Evolutionary conservation across 2,113 vertebrate genomes (phyloP), one percentile per base, ranked within the genome.

Genomic region (Hipposideros armiger): DNA sequence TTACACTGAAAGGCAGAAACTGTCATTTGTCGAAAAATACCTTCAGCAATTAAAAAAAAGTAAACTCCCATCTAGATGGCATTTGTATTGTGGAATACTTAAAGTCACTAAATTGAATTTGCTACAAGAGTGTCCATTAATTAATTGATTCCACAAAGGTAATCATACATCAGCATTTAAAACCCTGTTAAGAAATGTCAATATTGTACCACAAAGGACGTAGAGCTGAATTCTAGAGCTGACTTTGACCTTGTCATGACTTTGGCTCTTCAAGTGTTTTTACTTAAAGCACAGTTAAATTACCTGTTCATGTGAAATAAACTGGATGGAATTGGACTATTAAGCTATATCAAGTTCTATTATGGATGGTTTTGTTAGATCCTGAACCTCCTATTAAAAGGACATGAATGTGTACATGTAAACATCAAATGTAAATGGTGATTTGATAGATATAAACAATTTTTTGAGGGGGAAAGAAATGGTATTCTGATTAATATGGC

Each of bases 381-480:
- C 87, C 28, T 67, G 17, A 45, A 70, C 58, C 52, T 93, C 93
- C 67, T 88, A 8, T 81, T 85, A 76, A 80, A 86, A 77, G 74
- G 45, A 91, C 10, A 36, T 80, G n/a, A 87, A 64, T 76, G 13
- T 81, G 20, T 64, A 78, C 67, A 74, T 5, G 20, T 50, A 62
- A 87, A 70, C 24, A 45, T 54, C 70, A 52, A 32, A n/a, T 92
- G 76, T 60, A 77, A 86, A 95, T 78, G 9, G 45, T 0, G 77
- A 85, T 24, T 22, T 50, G 93, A 56, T 66, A 78, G 58, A 85
- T 50, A 56, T 5, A 84, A 93, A 17, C n/a, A 47, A 40, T 30
- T 82, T 92, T 95, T 58, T 84, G 11, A 87, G 70, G 10, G 90
- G 76, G 36, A 84, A 87, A 87, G 28, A 87, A 69, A 47, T 88